Percentiles rank a stretch among this genome's conserved stretches.
Conservation (phyloP, 1,140 invertebrate genomes). For the Atta colombica region DNA sequence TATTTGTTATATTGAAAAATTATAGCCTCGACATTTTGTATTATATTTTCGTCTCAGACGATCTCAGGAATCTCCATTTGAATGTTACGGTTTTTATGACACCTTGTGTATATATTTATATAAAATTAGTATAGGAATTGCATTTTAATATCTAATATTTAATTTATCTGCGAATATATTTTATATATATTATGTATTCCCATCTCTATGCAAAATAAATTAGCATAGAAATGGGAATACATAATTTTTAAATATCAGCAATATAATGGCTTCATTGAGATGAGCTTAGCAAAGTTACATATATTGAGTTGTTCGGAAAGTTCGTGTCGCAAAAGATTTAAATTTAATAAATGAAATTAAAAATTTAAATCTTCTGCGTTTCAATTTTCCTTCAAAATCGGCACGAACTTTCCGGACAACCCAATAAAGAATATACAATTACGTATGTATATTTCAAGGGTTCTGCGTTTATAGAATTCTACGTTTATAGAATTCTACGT, state of each 20-base stretch:
- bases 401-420: no score
- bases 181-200: slow-evolving; percentile 29
- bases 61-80: no score
- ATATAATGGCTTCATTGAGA: neutral
- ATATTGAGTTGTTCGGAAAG: no score
- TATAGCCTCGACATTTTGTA: no score
- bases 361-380: no score
- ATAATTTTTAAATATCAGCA: neutral
- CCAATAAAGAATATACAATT: neutral
- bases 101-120: no score
- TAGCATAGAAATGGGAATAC: neutral
- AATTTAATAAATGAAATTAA: no score
- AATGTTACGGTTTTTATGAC: no score
- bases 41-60: no score
- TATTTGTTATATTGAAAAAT: no score
- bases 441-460: neutral
- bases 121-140: neutral
- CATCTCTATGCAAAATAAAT: slow-evolving; percentile 2
- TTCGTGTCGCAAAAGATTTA: no score
- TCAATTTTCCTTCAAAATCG: no score
- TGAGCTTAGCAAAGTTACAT: neutral
- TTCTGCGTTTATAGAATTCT: neutral
- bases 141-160: slow-evolving; percentile 33
- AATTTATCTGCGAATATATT: slow-evolving; percentile 42
- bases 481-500: neutral